A percentile compares a stretch with the other conserved stretches of the same genome.
These are phyloP conservation scores for Drosophila histrio DNA, from an alignment of 2,888 invertebrate species.

Conservation along the genomic window DNA sequence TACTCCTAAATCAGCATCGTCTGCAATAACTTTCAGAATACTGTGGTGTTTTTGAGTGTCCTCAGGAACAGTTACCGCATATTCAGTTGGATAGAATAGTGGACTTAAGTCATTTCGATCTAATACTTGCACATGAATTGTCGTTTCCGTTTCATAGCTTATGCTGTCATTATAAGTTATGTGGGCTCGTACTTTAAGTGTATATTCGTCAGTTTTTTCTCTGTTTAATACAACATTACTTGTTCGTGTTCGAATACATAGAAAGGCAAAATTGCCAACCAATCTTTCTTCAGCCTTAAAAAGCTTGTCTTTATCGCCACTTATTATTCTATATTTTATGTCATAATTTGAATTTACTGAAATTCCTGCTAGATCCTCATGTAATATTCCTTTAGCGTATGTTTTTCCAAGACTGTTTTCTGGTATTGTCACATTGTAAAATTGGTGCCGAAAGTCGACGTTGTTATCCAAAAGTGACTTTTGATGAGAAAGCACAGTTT, in stretches of 20 bases:
- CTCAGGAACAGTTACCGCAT: slow-evolving; percentile 94
- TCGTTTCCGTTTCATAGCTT: slow-evolving; percentile 88
- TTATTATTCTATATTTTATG: slow-evolving; percentile 93
- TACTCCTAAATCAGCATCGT: slow-evolving; percentile 97
- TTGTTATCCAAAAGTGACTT: slow-evolving; percentile 33
- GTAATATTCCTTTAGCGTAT: slow-evolving; percentile 89
- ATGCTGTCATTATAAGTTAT: slow-evolving; percentile 85
- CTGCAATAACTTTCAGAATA: slow-evolving; percentile 92
- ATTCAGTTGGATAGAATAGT: slow-evolving; percentile 95
- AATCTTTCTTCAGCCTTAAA: slow-evolving; percentile 95
- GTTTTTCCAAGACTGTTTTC: slow-evolving; percentile 97
- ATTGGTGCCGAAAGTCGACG: slow-evolving; percentile 87
- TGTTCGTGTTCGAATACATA: slow-evolving; percentile 94
- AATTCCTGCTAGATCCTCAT: slow-evolving; percentile 93
- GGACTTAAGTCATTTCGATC: slow-evolving; percentile 97
- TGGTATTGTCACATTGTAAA: slow-evolving; percentile 95
- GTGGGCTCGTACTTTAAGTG: slow-evolving; percentile 90
- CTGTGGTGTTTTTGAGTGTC: slow-evolving; percentile 94
- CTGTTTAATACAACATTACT: slow-evolving; percentile 96
- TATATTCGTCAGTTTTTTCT: slow-evolving; percentile 94
- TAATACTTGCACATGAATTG: slow-evolving; percentile 89
- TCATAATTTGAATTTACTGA: slow-evolving; percentile 85
- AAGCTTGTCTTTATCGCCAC: slow-evolving; percentile 94
- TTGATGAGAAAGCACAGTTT: slow-evolving; percentile 2
- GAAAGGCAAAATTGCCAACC: slow-evolving; percentile 97